Conservation (phyloP, 2,113 vertebrate species). For the Setophaga petechia region DNA sequence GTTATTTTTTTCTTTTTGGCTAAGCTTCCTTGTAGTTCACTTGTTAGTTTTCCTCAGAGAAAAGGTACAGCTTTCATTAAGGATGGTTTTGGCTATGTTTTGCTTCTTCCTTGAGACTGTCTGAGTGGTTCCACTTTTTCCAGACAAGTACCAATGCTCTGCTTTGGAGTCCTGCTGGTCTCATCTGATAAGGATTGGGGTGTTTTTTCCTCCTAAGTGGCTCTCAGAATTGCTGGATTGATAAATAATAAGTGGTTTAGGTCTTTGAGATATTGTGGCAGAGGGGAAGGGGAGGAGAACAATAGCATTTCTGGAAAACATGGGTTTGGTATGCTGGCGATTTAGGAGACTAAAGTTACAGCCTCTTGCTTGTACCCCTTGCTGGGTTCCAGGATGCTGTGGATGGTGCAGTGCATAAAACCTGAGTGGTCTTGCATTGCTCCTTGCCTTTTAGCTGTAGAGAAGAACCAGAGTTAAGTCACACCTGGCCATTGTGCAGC, state of each 20-base stretch:
- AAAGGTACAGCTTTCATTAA: not conserved
- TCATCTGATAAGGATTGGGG: not conserved
- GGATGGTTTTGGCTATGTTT: not conserved
- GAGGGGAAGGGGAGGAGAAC: not conserved
- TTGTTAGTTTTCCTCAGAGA: not conserved
- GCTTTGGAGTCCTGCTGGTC: not conserved
- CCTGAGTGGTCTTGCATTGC: not conserved
- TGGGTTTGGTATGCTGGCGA: not conserved
- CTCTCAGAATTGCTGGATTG: not conserved
- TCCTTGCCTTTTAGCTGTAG: not conserved
- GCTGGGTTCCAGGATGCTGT: not conserved
- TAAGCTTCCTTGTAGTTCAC: not conserved
- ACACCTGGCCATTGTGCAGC: fast-evolving
- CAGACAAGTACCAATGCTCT: not conserved
- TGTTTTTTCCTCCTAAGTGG: not conserved
- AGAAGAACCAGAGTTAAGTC: not conserved
- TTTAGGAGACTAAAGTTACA: not conserved
- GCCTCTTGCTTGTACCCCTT: not conserved
- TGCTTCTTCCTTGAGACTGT: not conserved
- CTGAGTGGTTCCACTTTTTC: not conserved
- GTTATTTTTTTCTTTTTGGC: not conserved
- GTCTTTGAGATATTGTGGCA: not conserved
- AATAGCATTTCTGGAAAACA: not conserved
- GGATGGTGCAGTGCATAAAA: fast-evolving
- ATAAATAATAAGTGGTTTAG: not conserved